A percentile compares a stretch with the other conserved stretches of the same genome.
phyloP scores from a whole-genome alignment of 2,888 invertebrate species.

The Cantharis rustica region DNA sequence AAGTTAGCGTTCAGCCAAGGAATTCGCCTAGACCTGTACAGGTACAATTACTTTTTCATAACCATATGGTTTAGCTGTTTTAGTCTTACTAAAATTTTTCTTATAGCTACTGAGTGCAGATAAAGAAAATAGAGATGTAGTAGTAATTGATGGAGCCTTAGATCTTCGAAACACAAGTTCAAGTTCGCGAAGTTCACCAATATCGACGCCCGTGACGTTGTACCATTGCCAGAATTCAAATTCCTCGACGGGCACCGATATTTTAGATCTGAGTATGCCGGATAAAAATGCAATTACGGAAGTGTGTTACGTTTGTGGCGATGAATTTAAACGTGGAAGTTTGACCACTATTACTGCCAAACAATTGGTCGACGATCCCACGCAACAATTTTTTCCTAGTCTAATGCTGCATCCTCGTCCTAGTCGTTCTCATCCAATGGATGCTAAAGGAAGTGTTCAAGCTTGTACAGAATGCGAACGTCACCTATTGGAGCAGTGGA shows the following conservation, averaged over 20 bases:
- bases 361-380: slow-evolving; percentile 55
- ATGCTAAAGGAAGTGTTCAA: slow-evolving; percentile 74
- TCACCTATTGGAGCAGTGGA: slow-evolving; percentile 88
- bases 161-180: slow-evolving; percentile 62
- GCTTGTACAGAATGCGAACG: slow-evolving; percentile 85
- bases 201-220: slow-evolving; percentile 46
- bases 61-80: background rate
- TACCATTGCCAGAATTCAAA: slow-evolving; percentile 54
- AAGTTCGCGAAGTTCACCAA: slow-evolving; percentile 56
- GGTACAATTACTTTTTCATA: slow-evolving; percentile 32
- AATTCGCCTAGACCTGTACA: slow-evolving; percentile 47
- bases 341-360: slow-evolving; percentile 71
- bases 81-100: background rate
- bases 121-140: slow-evolving; percentile 44
- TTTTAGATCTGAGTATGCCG: slow-evolving; percentile 88
- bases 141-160: slow-evolving; percentile 55
- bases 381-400: slow-evolving; percentile 73
- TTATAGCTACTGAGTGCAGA: slow-evolving; percentile 46
- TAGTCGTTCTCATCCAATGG: slow-evolving; percentile 83
- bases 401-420: slow-evolving; percentile 83
- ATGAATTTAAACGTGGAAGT: slow-evolving; percentile 83
- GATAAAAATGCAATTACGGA: slow-evolving; percentile 90
- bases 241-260: slow-evolving; percentile 76
- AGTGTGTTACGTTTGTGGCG: slow-evolving; percentile 90
- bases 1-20: slow-evolving; percentile 36